Conservation (phyloP, 2,113 vertebrate species). For the Todiramphus chloris region DNA sequence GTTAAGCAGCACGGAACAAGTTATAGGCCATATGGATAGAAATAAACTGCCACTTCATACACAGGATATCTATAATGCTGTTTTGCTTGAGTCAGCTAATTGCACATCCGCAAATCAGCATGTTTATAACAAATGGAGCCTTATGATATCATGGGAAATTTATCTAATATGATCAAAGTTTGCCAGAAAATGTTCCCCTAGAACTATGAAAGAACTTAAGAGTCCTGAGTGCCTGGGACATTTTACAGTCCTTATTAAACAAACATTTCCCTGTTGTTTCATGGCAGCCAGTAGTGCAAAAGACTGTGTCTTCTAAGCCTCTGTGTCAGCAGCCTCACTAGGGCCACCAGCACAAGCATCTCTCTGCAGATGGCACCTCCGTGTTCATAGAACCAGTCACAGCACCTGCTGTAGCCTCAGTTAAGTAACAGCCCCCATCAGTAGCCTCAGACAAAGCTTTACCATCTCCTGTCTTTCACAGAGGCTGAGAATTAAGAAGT, state of each 20-base stretch:
- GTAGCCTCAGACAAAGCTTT: neutral
- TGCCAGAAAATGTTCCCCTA: conserved; percentile 27
- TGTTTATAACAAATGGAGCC: conserved; percentile 11
- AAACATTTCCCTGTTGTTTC: conserved; percentile 18
- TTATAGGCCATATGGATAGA: conserved; percentile 63
- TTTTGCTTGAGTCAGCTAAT: conserved; percentile 58
- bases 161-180: conserved; percentile 38
- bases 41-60: conserved; percentile 62
- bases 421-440: neutral
- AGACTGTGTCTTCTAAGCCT: neutral
- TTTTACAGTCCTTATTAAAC: conserved; percentile 37
- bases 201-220: conserved; percentile 21
- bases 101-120: conserved; percentile 55
- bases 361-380: neutral
- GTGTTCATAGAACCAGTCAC: neutral
- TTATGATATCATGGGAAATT: conserved; percentile 33
- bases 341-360: neutral
- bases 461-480: neutral
- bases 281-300: neutral
- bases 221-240: conserved; percentile 23
- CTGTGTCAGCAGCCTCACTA: neutral
- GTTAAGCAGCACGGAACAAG: conserved; percentile 53
- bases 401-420: neutral
- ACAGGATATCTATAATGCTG: conserved; percentile 15
- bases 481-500: neutral